Conservation (phyloP, 2,888 invertebrate genomes). For the Eupelmus urozonus region DNA sequence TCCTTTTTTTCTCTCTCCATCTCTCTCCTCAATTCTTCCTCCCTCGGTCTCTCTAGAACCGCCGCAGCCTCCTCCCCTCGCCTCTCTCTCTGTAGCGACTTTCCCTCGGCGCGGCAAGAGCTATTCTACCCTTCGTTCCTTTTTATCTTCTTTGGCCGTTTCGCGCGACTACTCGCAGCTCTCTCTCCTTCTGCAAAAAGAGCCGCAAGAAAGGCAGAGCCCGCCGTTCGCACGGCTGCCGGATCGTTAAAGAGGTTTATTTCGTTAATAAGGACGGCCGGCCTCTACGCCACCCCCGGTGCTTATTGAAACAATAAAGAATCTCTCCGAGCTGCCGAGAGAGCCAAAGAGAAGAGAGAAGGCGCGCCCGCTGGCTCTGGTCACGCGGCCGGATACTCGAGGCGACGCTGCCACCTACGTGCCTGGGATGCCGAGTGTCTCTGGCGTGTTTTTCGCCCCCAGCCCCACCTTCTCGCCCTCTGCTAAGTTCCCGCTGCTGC, state of each 20-base stretch:
- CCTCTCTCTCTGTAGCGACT: slow-evolving; percentile 28
- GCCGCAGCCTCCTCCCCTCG: background rate
- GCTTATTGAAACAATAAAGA: slow-evolving; percentile 78
- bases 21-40: slow-evolving; percentile 58
- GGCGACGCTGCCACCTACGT: slow-evolving; percentile 67
- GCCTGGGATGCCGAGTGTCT: slow-evolving; percentile 69
- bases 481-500: background rate
- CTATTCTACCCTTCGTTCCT: slow-evolving; percentile 43
- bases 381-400: slow-evolving; percentile 67
- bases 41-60: slow-evolving; percentile 10
- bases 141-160: slow-evolving; percentile 54
- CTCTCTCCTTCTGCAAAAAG: too few species aligned
- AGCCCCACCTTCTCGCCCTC: slow-evolving; percentile 13
- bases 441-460: slow-evolving; percentile 50
- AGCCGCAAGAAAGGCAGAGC: background rate
- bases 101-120: slow-evolving; percentile 46
- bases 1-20: slow-evolving; percentile 42
- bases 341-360: slow-evolving; percentile 53
- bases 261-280: slow-evolving; percentile 77
- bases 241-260: slow-evolving; percentile 77
- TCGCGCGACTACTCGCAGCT: slow-evolving; percentile 43
- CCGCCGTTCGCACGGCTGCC: slow-evolving; percentile 52
- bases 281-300: slow-evolving; percentile 61
- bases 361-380: slow-evolving; percentile 57
- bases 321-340: slow-evolving; percentile 66